phyloP scores from a whole-genome alignment of 2,888 invertebrate genomes.

The Julus scandinavius region DNA sequence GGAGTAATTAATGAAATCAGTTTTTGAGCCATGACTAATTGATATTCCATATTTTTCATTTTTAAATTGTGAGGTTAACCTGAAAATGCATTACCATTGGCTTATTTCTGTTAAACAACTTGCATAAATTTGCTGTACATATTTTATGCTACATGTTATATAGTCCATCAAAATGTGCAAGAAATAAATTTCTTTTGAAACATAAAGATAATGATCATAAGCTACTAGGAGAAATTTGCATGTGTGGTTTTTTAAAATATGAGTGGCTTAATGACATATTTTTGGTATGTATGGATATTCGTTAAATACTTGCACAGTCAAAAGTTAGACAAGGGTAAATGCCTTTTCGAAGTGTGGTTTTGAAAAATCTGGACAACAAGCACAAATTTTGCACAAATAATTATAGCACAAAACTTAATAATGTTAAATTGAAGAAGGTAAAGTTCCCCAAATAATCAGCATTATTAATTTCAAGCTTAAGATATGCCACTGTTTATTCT shows the following conservation, averaged over 20 bases:
- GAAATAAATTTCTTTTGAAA: background rate
- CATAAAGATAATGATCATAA: background rate
- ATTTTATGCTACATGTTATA: background rate
- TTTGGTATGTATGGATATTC: background rate
- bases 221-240: background rate
- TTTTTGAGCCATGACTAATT: background rate
- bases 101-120: background rate
- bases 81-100: background rate
- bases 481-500: slow-evolving; percentile 45
- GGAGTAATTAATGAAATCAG: background rate
- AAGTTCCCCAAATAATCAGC: background rate
- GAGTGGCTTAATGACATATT: background rate
- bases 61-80: background rate
- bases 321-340: background rate
- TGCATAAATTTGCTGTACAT: background rate
- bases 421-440: background rate
- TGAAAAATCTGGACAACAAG: background rate
- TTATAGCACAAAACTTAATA: slow-evolving; percentile 35
- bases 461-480: slow-evolving; percentile 27
- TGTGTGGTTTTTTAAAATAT: background rate
- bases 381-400: slow-evolving; percentile 46
- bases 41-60: background rate
- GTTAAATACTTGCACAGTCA: background rate
- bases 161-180: background rate
- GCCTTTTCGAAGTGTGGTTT: background rate